Evolutionary conservation across 1,140 invertebrate species (phyloP).

Genomic region (Hypothenemus hampei): DNA sequence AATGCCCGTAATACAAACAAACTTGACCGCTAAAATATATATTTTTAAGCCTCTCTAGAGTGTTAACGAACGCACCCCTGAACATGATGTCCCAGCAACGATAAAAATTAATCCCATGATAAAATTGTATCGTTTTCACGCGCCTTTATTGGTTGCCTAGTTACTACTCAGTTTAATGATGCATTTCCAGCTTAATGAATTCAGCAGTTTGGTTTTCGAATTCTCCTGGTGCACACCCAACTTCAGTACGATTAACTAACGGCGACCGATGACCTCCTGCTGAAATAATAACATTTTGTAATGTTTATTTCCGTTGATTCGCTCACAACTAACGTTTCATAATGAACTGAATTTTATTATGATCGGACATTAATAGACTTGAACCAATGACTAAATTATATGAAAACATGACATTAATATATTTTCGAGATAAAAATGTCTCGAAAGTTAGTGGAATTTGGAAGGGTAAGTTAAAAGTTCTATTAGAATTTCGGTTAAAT

Average conservation of each 20-base stretch:
- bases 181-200: neutral
- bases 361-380: neutral
- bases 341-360: slow-evolving; percentile 7
- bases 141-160: slow-evolving; percentile 10
- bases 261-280: neutral
- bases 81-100: no score
- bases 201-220: neutral
- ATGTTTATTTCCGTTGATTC: slow-evolving; percentile 24
- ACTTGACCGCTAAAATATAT: no score
- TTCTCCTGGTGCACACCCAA: no score
- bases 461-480: slow-evolving; percentile 15
- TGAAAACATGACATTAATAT: slow-evolving; percentile 9
- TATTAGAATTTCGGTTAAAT: neutral
- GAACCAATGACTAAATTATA: slow-evolving; percentile 1
- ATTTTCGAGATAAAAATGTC: slow-evolving; percentile 21
- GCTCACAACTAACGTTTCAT: slow-evolving; percentile 7
- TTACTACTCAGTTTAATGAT: slow-evolving; percentile 12
- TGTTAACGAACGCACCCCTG: no score
- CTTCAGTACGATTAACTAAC: neutral
- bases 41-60: no score
- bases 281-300: slow-evolving; percentile 10
- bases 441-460: slow-evolving; percentile 16
- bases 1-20: no score
- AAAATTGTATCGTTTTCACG: slow-evolving; percentile 10
- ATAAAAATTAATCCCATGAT: no score